Percentiles rank a stretch among this genome's conserved stretches.
These are phyloP conservation scores for Lota lota DNA, from an alignment of 2,113 vertebrate genomes.

Conservation along the genomic window DNA sequence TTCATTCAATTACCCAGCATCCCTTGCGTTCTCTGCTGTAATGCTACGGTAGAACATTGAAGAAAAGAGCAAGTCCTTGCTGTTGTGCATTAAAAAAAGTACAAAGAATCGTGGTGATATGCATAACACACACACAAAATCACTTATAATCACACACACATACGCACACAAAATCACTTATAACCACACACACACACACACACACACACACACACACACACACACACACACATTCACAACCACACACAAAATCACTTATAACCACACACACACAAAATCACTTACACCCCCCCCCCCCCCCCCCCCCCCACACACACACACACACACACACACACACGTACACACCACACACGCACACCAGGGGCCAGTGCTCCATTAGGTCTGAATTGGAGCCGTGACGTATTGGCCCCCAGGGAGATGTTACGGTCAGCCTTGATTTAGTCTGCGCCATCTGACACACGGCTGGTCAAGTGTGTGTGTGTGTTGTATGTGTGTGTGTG, in stretches of 20 bases:
- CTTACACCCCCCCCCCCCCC: constrained; percentile 11
- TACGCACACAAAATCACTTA: neutral
- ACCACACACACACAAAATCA: constrained; percentile 26
- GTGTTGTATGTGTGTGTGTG: constrained; percentile 16
- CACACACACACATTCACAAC: constrained; percentile 14
- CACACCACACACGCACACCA: constrained; percentile 23
- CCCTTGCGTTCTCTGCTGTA: too few species aligned
- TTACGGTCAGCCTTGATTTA: constrained; percentile 90
- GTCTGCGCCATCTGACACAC: constrained; percentile 78
- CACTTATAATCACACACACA: constrained; percentile 9
- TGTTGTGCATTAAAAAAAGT: too few species aligned
- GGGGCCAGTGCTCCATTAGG: constrained; percentile 83
- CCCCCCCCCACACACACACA: too few species aligned
- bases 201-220: constrained; percentile 6
- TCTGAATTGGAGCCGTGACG: constrained; percentile 87
- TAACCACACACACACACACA: constrained; percentile 3
- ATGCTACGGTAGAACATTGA: too few species aligned
- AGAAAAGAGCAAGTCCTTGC: too few species aligned
- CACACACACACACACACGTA: neutral
- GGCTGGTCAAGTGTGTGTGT: constrained; percentile 26
- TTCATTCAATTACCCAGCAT: too few species aligned
- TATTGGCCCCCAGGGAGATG: constrained; percentile 85
- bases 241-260: constrained; percentile 3
- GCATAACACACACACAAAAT: constrained; percentile 45
- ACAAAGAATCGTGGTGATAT: neutral